These are phyloP conservation scores for Apodemus speciosus DNA, from an alignment of 2,113 vertebrate genomes.

Conservation along the genomic window DNA sequence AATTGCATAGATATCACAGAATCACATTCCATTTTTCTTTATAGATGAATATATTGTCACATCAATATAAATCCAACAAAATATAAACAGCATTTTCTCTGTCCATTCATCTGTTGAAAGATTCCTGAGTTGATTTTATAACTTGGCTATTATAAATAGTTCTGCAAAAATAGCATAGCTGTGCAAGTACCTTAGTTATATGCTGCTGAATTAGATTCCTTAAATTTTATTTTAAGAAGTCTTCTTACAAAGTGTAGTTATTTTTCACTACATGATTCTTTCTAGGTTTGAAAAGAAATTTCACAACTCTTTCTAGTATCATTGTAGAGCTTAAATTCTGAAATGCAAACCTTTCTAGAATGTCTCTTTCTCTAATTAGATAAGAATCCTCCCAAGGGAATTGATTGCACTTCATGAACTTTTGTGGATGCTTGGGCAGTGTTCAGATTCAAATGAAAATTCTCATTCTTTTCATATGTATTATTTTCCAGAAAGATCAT, in stretches of 20 bases:
- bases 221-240: neutral
- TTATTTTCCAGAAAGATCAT: constrained; percentile 23
- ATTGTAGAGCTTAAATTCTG: constrained; percentile 18
- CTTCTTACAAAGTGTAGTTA: neutral
- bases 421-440: neutral
- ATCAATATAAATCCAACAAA: neutral
- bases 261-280: constrained; percentile 1
- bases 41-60: neutral
- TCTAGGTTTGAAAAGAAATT: neutral
- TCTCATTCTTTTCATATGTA: neutral
- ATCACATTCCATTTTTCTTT: neutral
- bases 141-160: neutral
- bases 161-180: neutral
- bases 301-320: neutral
- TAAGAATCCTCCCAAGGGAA: neutral
- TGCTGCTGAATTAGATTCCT: neutral
- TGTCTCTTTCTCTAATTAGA: constrained; percentile 16
- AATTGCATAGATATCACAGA: neutral
- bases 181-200: neutral
- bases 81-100: neutral
- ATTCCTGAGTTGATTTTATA: neutral
- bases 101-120: neutral
- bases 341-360: neutral
- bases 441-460: neutral
- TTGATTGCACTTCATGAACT: constrained; percentile 37